Evolutionary conservation across 2,797 vertebrate genomes (phyloP).

Genomic region (Lagocephalus sceleratus): DNA sequence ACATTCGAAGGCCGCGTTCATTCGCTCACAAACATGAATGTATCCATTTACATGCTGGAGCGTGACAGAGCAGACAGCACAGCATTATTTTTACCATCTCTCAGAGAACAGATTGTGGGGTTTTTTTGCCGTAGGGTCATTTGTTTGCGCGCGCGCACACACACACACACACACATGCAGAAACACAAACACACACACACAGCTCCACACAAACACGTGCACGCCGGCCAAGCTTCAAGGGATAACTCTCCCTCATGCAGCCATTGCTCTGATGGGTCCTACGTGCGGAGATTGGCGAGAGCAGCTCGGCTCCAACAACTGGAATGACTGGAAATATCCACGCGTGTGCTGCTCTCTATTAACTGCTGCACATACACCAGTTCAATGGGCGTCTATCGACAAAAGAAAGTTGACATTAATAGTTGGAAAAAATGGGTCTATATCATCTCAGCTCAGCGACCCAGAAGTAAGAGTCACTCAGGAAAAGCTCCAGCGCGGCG

Average conservation of each 20-base stretch:
- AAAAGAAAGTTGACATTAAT: constrained; percentile 12
- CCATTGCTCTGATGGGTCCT: constrained; percentile 41
- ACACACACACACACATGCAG: constrained; percentile 21
- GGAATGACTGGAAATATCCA: constrained; percentile 14
- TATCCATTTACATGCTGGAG: constrained; percentile 11
- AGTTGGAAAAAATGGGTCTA: constrained; percentile 22
- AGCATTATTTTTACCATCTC: constrained; percentile 38
- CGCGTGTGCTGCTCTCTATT: no score
- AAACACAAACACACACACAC: constrained; percentile 14
- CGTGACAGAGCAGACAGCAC: constrained; percentile 43
- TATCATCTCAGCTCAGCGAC: constrained; percentile 54
- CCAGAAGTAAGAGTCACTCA: constrained; percentile 44
- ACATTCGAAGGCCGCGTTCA: background rate
- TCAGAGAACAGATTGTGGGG: constrained; percentile 61
- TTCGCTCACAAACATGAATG: constrained; percentile 1
- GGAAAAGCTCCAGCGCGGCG: constrained; percentile 25
- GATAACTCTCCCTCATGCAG: constrained; percentile 28
- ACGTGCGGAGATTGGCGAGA: constrained; percentile 31
- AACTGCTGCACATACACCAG: constrained; percentile 1
- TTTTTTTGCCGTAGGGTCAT: constrained; percentile 52
- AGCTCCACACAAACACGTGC: constrained; percentile 11
- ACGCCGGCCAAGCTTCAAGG: constrained; percentile 16
- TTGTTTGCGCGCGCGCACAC: constrained; percentile 17
- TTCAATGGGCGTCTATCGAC: background rate
- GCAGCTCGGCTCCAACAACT: constrained; percentile 34